phyloP scores from a whole-genome alignment of 2,797 vertebrate species.

The Siniperca scherzeri region DNA sequence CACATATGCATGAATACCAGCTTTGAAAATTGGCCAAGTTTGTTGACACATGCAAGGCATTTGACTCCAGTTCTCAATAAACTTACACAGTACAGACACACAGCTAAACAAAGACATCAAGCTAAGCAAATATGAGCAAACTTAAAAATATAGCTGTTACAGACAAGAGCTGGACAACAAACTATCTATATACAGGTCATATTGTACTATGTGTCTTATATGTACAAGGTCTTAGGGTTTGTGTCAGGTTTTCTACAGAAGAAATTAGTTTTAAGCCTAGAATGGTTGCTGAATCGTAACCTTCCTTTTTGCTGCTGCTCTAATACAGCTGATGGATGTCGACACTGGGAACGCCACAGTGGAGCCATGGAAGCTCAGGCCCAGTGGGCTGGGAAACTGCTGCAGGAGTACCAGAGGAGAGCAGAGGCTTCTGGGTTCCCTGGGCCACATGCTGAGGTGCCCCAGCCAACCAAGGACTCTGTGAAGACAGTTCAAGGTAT shows the following conservation, averaged over 20 bases:
- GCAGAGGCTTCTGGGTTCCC: slow-evolving; percentile 84
- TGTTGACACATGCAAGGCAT: not conserved
- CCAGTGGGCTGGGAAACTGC: slow-evolving; percentile 92
- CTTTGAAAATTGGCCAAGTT: slow-evolving; percentile 6
- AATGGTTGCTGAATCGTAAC: not conserved
- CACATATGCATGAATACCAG: not conserved
- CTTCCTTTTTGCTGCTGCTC: slow-evolving; percentile 20
- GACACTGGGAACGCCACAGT: slow-evolving; percentile 94
- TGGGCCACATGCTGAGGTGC: slow-evolving; percentile 69
- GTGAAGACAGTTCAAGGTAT: slow-evolving; percentile 78
- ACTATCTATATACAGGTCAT: not conserved
- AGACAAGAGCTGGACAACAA: not conserved
- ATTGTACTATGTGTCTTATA: not conserved
- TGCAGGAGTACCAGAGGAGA: slow-evolving; percentile 91
- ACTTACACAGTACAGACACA: not conserved
- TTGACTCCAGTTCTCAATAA: not conserved
- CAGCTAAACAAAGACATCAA: not conserved
- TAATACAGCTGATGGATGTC: slow-evolving; percentile 90
- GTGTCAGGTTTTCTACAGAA: not conserved
- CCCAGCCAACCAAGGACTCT: slow-evolving; percentile 76
- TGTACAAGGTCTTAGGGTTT: not conserved
- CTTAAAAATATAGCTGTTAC: not conserved
- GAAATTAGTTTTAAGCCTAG: not conserved
- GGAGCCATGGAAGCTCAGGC: slow-evolving; percentile 93
- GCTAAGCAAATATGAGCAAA: not conserved